Evolutionary conservation across 1,140 invertebrate species (phyloP).

Genomic region (Caenorhabditis briggsae): DNA sequence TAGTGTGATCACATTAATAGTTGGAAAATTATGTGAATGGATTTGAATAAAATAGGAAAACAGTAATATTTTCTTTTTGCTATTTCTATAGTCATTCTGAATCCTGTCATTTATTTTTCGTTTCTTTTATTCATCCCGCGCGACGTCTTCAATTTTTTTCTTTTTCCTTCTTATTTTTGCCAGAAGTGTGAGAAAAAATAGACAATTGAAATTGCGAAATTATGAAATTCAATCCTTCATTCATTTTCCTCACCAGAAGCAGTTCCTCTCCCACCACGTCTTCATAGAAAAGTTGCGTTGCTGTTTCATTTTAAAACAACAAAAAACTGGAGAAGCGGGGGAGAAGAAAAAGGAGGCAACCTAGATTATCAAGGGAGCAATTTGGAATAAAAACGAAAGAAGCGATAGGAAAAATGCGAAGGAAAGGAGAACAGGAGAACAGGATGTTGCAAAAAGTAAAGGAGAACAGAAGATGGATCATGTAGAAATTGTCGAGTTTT

Average conservation of each 20-base stretch:
- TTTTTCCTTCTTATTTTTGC: background rate
- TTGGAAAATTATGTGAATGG: background rate
- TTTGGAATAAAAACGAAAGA: slow-evolving; percentile 46
- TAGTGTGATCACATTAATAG: too few species aligned
- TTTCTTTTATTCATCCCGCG: background rate
- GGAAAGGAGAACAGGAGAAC: background rate
- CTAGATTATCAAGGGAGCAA: slow-evolving; percentile 49
- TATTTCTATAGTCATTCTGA: background rate
- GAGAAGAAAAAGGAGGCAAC: background rate
- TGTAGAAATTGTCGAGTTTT: too few species aligned
- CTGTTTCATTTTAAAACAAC: slow-evolving; percentile 41
- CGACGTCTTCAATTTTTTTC: background rate
- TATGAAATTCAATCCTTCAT: slow-evolving; percentile 34
- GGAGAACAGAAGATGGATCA: too few species aligned
- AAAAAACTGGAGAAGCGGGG: background rate
- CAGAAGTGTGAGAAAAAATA: slow-evolving; percentile 44
- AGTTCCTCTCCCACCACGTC: background rate
- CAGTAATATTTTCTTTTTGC: background rate
- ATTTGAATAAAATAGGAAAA: background rate
- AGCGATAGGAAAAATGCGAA: slow-evolving; percentile 11
- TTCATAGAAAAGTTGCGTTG: background rate
- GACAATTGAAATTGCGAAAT: slow-evolving; percentile 30
- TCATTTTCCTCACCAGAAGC: background rate
- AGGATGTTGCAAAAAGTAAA: background rate
- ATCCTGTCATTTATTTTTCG: background rate